A percentile compares a stretch with the other conserved stretches of the same genome.
Evolutionary conservation across 2,797 vertebrate species (phyloP).

Genomic region (Pangasius larnaudii): DNA sequence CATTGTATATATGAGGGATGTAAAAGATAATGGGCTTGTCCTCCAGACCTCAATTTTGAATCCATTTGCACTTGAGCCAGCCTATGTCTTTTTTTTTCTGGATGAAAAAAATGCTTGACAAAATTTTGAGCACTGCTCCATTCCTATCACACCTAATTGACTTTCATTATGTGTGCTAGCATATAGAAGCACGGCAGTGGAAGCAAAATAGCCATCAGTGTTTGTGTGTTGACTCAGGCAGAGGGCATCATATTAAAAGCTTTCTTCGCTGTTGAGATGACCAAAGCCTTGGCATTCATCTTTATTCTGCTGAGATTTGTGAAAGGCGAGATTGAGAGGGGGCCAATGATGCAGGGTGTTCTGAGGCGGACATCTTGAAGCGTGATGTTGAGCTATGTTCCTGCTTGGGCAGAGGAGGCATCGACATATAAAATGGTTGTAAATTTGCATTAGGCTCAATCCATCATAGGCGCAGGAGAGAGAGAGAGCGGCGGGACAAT

Average conservation of each 20-base stretch:
- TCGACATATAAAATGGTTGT: constrained; percentile 97
- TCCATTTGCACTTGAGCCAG: constrained; percentile 40
- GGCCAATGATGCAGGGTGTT: constrained; percentile 83
- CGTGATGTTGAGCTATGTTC: constrained; percentile 96
- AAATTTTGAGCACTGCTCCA: not conserved
- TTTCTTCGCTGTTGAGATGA: constrained; percentile 56
- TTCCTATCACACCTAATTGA: not conserved
- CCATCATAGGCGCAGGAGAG: constrained; percentile 84
- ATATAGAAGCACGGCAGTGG: constrained; percentile 7
- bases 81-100: not conserved
- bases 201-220: constrained; percentile 22
- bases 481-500: constrained; percentile 78
- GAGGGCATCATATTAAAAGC: constrained; percentile 61
- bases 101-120: constrained; percentile 1
- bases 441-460: constrained; percentile 99
- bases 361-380: constrained; percentile 90
- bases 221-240: constrained; percentile 45
- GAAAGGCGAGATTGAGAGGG: constrained; percentile 78
- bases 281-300: constrained; percentile 71
- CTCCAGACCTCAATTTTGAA: constrained; percentile 43
- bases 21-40: constrained; percentile 51
- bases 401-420: constrained; percentile 83
- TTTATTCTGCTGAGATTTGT: constrained; percentile 77
- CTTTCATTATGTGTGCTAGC: constrained; percentile 35
- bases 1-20: constrained; percentile 27